These are phyloP conservation scores for Pica pica DNA, from an alignment of 2,113 vertebrate genomes.

Conservation along the genomic window DNA sequence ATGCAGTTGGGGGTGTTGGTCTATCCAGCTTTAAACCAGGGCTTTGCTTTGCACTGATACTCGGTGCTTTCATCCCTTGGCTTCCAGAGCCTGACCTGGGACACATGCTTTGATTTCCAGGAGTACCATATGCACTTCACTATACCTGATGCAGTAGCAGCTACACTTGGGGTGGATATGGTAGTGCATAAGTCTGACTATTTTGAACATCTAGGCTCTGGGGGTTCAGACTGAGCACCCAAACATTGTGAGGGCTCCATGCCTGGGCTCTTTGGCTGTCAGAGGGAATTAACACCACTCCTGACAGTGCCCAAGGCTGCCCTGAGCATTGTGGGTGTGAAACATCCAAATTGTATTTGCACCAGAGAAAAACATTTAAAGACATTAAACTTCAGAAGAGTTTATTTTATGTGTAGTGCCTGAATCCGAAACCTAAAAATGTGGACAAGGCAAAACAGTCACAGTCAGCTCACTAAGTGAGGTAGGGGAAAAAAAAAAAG, in stretches of 20 bases:
- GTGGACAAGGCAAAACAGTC: not conserved
- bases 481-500: not conserved
- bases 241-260: fast-evolving
- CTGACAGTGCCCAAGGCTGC: not conserved
- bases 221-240: not conserved
- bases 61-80: not conserved
- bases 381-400: not conserved
- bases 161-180: not conserved
- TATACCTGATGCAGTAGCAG: not conserved
- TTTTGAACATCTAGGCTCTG: not conserved
- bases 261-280: not conserved
- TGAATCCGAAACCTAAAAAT: not conserved
- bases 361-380: not conserved
- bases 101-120: not conserved
- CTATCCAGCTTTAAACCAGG: not conserved
- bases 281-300: not conserved
- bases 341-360: not conserved
- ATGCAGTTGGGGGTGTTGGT: not conserved
- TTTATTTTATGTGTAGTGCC: not conserved
- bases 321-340: not conserved
- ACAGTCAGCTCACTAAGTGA: not conserved
- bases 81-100: not conserved
- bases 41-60: not conserved
- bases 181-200: fast-evolving
- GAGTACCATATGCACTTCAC: not conserved